A percentile compares a stretch with the other conserved stretches of the same genome.
Evolutionary conservation across 2,888 invertebrate genomes (phyloP).

Genomic region (Desoria tigrina): DNA sequence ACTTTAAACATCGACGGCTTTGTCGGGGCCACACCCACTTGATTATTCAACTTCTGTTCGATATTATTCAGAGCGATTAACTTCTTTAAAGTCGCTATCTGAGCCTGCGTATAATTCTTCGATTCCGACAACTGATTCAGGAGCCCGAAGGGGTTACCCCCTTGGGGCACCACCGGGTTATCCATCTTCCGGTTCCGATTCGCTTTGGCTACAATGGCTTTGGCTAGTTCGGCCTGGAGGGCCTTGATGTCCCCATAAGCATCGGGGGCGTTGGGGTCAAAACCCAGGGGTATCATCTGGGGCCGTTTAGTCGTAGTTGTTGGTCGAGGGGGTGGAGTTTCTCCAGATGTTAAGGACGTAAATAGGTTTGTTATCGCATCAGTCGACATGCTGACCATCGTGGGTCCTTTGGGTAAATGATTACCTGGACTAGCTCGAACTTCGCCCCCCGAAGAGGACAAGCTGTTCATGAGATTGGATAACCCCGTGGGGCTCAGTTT

Average conservation of each 20-base stretch:
- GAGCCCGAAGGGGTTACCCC: conserved; percentile 14
- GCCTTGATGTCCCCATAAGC: conserved; percentile 31
- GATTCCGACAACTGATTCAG: conserved; percentile 26
- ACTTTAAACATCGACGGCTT: conserved; percentile 11
- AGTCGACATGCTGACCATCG: background rate
- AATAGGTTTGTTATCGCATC: conserved; percentile 15
- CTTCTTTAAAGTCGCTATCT: conserved; percentile 48
- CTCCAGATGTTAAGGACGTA: conserved; percentile 2
- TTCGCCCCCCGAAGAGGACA: background rate
- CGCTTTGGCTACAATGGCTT: conserved; percentile 44
- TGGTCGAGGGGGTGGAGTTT: conserved; percentile 2
- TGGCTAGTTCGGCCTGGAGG: conserved; percentile 41
- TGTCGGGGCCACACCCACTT: conserved; percentile 8
- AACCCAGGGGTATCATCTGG: background rate
- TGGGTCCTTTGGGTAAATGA: background rate
- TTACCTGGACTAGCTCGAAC: background rate
- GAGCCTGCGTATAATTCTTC: conserved; percentile 41
- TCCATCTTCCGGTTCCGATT: conserved; percentile 22
- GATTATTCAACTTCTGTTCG: conserved; percentile 35
- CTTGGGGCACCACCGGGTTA: background rate
- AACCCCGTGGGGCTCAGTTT: conserved; percentile 10
- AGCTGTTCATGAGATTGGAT: conserved; percentile 4
- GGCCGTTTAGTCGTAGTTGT: conserved; percentile 23
- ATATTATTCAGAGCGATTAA: conserved; percentile 47
- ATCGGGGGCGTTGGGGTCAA: background rate